These are phyloP conservation scores for Euwallacea fornicatus DNA, from an alignment of 1,140 invertebrate species.

Conservation along the genomic window DNA sequence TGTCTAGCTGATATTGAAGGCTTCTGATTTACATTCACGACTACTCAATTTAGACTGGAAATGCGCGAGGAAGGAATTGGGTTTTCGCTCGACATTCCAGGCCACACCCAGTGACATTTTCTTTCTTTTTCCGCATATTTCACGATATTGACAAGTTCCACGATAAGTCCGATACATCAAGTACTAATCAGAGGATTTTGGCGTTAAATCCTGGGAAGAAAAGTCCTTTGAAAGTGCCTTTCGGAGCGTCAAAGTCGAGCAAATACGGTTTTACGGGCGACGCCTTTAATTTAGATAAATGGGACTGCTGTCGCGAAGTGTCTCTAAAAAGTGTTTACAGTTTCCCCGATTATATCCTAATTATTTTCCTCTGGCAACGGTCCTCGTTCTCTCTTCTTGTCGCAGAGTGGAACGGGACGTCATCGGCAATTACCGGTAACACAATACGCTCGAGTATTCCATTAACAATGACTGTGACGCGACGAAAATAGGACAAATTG, in stretches of 20 bases:
- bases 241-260: neutral
- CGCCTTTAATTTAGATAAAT: constrained; percentile 49
- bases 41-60: too few species aligned
- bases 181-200: too few species aligned
- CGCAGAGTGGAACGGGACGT: constrained; percentile 7
- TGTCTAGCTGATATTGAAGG: too few species aligned
- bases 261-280: constrained; percentile 38
- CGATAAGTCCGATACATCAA: too few species aligned
- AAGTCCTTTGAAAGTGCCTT: neutral
- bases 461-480: constrained; percentile 23
- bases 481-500: constrained; percentile 1
- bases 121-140: too few species aligned
- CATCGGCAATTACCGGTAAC: constrained; percentile 30
- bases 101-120: too few species aligned
- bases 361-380: constrained; percentile 35
- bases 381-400: neutral
- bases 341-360: constrained; percentile 45
- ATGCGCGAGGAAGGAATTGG: too few species aligned
- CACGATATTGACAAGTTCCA: too few species aligned
- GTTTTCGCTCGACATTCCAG: too few species aligned
- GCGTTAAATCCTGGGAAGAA: too few species aligned
- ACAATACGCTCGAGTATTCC: constrained; percentile 26
- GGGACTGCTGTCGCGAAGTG: constrained; percentile 42
- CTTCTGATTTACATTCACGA: too few species aligned
- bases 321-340: constrained; percentile 45